phyloP scores from a whole-genome alignment of 2,113 vertebrate species.

The Melanocharis versteri region DNA sequence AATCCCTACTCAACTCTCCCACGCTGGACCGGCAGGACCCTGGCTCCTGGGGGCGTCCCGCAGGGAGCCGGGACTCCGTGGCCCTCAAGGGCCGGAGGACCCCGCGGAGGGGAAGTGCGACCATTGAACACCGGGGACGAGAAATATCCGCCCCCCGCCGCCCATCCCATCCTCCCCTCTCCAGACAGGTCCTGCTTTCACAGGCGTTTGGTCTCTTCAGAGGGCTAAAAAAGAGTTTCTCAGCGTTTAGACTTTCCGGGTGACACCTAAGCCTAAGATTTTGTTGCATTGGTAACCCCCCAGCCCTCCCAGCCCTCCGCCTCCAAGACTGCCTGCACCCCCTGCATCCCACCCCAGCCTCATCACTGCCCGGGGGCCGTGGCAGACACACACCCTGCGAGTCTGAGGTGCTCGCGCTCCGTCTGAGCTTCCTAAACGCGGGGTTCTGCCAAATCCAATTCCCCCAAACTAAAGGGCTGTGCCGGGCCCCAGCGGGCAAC shows the following conservation, averaged over 20 bases:
- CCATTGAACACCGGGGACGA: background rate
- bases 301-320: rapidly evolving
- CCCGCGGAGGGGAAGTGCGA: background rate
- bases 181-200: background rate
- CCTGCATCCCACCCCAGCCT: background rate
- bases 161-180: background rate
- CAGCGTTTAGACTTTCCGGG: background rate
- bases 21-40: background rate
- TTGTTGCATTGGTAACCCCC: background rate
- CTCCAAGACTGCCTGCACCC: background rate
- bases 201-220: background rate
- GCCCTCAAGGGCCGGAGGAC: background rate
- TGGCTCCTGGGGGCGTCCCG: background rate
- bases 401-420: background rate
- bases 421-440: background rate
- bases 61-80: background rate
- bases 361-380: background rate
- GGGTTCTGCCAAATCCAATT: background rate
- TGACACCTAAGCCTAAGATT: background rate
- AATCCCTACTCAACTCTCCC: background rate
- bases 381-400: background rate
- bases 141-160: background rate
- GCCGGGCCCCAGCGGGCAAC: background rate
- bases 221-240: background rate
- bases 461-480: background rate